Conservation (phyloP, 2,888 invertebrate species). For the Eretmocerus hayati region DNA sequence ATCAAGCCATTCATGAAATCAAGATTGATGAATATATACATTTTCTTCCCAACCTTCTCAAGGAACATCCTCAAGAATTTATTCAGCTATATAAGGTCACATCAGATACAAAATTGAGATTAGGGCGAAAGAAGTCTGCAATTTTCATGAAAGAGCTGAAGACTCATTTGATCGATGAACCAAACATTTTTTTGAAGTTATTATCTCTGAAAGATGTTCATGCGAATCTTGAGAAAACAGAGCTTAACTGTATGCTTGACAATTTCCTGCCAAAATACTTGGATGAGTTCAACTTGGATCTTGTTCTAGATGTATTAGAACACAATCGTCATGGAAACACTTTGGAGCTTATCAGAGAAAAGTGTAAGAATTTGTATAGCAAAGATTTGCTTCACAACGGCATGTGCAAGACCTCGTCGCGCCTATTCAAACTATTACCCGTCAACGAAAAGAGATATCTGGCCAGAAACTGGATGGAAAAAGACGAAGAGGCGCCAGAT, state of each 20-base stretch:
- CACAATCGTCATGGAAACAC: constrained; percentile 6
- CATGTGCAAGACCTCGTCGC: accelerated
- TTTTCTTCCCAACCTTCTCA: constrained; percentile 13
- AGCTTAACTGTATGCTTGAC: constrained; percentile 6
- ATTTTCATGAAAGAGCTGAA: constrained; percentile 8
- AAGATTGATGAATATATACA: constrained; percentile 9
- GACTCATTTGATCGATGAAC: constrained; percentile 5
- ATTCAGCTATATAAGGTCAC: constrained; percentile 9
- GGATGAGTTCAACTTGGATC: constrained; percentile 3
- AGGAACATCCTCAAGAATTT: constrained; percentile 11
- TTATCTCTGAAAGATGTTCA: constrained; percentile 5
- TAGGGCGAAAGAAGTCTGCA: constrained; percentile 2
- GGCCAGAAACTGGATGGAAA: neutral
- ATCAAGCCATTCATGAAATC: neutral
- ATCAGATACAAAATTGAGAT: constrained; percentile 4
- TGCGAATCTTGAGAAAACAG: neutral
- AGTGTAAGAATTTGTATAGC: constrained; percentile 6
- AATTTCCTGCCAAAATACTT: constrained; percentile 10
- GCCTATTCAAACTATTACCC: neutral
- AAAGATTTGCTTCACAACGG: constrained; percentile 4
- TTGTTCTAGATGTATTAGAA: constrained; percentile 3
- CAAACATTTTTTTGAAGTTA: constrained; percentile 10
- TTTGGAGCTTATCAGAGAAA: constrained; percentile 3
- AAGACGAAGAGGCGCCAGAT: neutral
- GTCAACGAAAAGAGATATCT: neutral